A percentile compares a stretch with the other conserved stretches of the same genome.
phyloP scores from a whole-genome alignment of 2,113 vertebrate species.

The Vulpes vulpes region DNA sequence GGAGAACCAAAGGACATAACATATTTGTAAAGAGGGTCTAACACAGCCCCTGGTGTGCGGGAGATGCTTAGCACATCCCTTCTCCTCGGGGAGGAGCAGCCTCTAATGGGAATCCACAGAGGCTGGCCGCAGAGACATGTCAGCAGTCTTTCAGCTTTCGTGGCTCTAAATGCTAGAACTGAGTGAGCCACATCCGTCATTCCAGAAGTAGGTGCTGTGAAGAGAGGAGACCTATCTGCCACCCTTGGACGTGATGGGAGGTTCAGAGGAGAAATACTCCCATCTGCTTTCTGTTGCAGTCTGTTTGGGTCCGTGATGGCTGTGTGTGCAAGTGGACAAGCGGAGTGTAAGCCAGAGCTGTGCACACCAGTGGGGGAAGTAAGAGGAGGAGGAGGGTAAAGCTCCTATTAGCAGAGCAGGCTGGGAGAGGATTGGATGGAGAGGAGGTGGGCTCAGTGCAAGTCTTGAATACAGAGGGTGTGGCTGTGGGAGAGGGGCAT shows the following conservation, averaged over 20 bases:
- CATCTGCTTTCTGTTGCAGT: neutral
- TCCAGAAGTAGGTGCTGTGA: neutral
- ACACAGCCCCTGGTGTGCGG: fast-evolving
- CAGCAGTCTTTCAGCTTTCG: neutral
- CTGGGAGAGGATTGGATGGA: neutral
- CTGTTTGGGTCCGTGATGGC: neutral
- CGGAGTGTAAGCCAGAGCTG: neutral
- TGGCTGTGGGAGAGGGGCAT: neutral
- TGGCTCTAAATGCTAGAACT: fast-evolving
- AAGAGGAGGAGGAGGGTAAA: neutral
- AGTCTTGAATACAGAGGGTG: neutral
- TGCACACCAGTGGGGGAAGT: neutral
- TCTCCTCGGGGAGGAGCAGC: neutral
- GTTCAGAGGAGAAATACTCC: neutral
- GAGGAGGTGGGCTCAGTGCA: neutral
- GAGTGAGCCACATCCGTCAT: neutral
- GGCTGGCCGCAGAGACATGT: neutral
- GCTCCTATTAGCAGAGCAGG: too few species aligned
- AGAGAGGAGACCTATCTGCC: neutral
- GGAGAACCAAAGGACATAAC: neutral
- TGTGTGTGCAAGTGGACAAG: neutral
- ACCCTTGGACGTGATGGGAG: neutral
- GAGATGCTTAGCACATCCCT: neutral
- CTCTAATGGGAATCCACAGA: neutral
- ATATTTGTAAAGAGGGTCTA: neutral